Conservation (phyloP, 53 echinoderm and acorn worm species). For the Pentamera pediparva region DNA sequence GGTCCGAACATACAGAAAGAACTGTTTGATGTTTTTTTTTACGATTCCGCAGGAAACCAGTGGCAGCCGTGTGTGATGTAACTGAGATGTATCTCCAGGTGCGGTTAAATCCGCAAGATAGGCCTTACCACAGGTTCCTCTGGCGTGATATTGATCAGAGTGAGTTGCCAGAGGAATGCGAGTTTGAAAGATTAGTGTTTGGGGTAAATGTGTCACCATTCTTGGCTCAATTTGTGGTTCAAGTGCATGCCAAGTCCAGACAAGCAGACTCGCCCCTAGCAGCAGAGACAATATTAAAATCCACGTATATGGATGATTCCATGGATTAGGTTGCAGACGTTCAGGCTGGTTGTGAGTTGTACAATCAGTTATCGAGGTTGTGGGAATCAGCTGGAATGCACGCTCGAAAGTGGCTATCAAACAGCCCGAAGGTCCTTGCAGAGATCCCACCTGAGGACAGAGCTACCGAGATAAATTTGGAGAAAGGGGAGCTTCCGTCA, state of each 20-base stretch:
- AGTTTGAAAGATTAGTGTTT: slow-evolving; percentile 31
- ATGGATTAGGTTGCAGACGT: slow-evolving; percentile 13
- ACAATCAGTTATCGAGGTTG: not conserved
- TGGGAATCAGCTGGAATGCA: not conserved
- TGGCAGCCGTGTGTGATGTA: slow-evolving; percentile 12
- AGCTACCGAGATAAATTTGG: not conserved
- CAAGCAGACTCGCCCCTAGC: not conserved
- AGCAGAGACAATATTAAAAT: slow-evolving; percentile 15
- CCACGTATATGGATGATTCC: slow-evolving; percentile 26
- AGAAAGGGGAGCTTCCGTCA: slow-evolving; percentile 25
- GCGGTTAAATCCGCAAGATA: not conserved
- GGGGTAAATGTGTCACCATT: slow-evolving; percentile 25
- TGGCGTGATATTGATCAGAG: not conserved
- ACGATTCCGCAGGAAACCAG: slow-evolving; percentile 4
- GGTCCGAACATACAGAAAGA: slow-evolving; percentile 37
- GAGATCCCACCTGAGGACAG: not conserved
- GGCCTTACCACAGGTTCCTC: not conserved
- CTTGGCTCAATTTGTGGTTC: slow-evolving; percentile 7
- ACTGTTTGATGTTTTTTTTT: slow-evolving; percentile 14
- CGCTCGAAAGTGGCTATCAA: slow-evolving; percentile 27
- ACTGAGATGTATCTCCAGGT: slow-evolving; percentile 25
- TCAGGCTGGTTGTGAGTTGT: not conserved
- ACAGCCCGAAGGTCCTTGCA: slow-evolving; percentile 37
- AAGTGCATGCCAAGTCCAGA: not conserved
- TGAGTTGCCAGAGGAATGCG: not conserved